Evolutionary conservation across 2,113 vertebrate species (phyloP).

Genomic region (Salvelinus fontinalis): DNA sequence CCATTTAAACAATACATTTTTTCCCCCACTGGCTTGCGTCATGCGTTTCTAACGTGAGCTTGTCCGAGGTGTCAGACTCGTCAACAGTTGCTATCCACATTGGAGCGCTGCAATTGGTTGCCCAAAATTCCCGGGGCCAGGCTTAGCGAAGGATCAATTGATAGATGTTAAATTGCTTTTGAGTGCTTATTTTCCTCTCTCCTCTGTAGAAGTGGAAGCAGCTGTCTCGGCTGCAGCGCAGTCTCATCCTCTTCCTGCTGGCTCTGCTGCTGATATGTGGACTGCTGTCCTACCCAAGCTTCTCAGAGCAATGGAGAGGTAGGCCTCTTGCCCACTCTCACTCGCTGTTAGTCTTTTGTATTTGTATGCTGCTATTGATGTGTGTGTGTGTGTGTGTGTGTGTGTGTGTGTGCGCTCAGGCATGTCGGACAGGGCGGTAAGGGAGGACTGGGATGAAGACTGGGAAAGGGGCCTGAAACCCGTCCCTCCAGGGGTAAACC

Average conservation of each 20-base stretch:
- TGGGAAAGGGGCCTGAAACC: constrained; percentile 65
- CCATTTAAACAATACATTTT: no score
- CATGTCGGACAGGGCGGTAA: constrained; percentile 57
- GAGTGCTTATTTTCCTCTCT: constrained; percentile 26
- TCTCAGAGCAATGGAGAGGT: constrained; percentile 83
- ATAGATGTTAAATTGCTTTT: constrained; percentile 13
- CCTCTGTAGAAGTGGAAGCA: constrained; percentile 93
- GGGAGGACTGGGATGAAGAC: constrained; percentile 68
- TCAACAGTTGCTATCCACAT: no score
- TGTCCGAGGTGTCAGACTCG: no score
- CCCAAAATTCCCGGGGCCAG: no score
- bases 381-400: background rate
- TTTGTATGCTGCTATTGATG: background rate
- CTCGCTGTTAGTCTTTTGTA: background rate
- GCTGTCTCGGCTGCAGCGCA: constrained; percentile 90
- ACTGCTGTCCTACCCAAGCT: constrained; percentile 76
- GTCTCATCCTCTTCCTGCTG: constrained; percentile 82
- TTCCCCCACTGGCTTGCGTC: no score
- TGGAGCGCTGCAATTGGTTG: no score
- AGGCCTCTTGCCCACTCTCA: constrained; percentile 9
- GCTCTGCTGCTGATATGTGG: constrained; percentile 80
- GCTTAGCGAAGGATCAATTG: no score
- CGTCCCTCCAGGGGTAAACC: constrained; percentile 68
- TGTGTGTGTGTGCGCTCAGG: constrained; percentile 57
- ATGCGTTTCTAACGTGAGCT: no score